Conservation (phyloP, 2,113 vertebrate species). For the Melanocharis versteri region DNA sequence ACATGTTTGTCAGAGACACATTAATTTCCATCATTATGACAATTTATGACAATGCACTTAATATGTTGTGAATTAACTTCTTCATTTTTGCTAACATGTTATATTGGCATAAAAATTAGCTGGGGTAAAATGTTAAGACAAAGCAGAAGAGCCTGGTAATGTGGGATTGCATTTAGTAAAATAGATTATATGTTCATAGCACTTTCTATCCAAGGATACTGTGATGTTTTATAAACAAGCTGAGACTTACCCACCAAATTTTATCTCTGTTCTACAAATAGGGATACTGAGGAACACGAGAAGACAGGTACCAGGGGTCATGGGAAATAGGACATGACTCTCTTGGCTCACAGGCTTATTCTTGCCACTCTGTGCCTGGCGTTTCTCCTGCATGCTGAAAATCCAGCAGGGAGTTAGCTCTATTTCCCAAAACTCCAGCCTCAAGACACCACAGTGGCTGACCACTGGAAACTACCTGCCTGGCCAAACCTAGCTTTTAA, state of each 20-base stretch:
- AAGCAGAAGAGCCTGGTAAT: neutral
- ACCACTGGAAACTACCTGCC: neutral
- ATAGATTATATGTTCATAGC: neutral
- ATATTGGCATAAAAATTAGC: neutral
- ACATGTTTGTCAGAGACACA: neutral
- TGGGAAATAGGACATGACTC: neutral
- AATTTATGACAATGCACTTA: neutral
- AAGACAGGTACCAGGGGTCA: neutral
- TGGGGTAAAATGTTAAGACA: neutral
- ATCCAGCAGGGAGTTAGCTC: neutral
- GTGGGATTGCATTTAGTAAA: neutral
- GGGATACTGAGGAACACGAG: neutral
- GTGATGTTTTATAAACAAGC: constrained; percentile 39
- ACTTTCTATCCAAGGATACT: neutral
- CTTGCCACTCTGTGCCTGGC: neutral
- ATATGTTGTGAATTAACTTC: neutral
- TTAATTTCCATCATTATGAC: neutral
- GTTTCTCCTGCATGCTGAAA: neutral
- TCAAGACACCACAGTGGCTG: neutral
- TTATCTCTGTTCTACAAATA: constrained; percentile 30
- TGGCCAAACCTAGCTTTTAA: neutral
- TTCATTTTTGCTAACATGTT: neutral
- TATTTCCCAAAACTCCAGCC: neutral
- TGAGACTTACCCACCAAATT: neutral
- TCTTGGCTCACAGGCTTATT: neutral